Evolutionary conservation across 2,888 invertebrate species (phyloP).

Genomic region (Hipparchia sbordonii): DNA sequence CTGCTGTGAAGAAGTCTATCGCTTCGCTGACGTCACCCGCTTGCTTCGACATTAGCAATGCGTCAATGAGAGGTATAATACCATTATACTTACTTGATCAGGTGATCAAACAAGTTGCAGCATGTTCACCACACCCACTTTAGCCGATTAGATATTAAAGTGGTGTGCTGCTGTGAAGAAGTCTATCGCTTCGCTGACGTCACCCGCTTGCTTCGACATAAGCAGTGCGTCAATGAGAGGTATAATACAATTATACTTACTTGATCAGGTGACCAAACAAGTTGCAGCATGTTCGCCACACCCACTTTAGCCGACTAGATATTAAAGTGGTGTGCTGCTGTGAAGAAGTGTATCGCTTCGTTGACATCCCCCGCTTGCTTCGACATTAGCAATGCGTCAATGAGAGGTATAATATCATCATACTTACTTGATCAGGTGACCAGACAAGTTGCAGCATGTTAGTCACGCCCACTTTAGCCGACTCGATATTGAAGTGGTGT

Average conservation of each 20-base stretch:
- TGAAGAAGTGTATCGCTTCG: constrained; percentile 95
- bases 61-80: constrained; percentile 50
- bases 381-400: constrained; percentile 86
- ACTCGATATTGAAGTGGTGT: constrained; percentile 89
- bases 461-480: constrained; percentile 87
- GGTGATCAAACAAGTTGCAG: constrained; percentile 90
- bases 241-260: constrained; percentile 66
- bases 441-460: constrained; percentile 91
- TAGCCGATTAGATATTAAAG: constrained; percentile 89
- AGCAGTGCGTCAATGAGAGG: constrained; percentile 88
- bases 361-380: constrained; percentile 90
- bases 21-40: constrained; percentile 93
- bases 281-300: constrained; percentile 88
- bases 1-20: constrained; percentile 93
- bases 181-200: constrained; percentile 94
- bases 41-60: constrained; percentile 87
- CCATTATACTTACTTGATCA: constrained; percentile 81
- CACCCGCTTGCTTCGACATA: constrained; percentile 87
- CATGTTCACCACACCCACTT: constrained; percentile 89
- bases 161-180: constrained; percentile 92
- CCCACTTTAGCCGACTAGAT: constrained; percentile 88
- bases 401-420: too few species aligned
- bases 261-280: constrained; percentile 92
- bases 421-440: constrained; percentile 87
- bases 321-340: constrained; percentile 89